phyloP scores from a whole-genome alignment of 2,888 invertebrate genomes.

The Athrips mouffetella region DNA sequence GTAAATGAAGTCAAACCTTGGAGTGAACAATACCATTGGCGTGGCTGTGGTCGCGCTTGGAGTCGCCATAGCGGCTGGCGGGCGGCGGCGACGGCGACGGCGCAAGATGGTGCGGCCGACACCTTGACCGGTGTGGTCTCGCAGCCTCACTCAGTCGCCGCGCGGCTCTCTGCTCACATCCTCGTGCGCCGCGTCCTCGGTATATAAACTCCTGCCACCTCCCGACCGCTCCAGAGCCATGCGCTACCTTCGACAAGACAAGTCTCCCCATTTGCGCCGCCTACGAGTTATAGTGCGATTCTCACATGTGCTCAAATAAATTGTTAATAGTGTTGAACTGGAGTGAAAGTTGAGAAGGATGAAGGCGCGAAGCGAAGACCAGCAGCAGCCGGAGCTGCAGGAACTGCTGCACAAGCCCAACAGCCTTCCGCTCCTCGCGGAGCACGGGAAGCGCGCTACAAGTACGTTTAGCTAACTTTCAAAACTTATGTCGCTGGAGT shows the following conservation, averaged over 20 bases:
- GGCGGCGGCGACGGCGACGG: conserved; percentile 1
- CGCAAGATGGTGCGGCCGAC: conserved; percentile 10
- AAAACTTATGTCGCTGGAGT: conserved; percentile 27
- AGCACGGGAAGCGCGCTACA: conserved; percentile 50
- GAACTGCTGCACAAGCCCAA: conserved; percentile 62
- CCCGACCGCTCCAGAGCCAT: conserved; percentile 48
- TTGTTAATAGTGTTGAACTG: conserved; percentile 21
- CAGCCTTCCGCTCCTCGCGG: conserved; percentile 42
- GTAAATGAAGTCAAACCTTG: conserved; percentile 15
- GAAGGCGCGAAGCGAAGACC: conserved; percentile 50
- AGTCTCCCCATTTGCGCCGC: conserved; percentile 11
- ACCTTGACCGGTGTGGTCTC: conserved; percentile 29
- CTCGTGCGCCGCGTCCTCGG: conserved; percentile 46
- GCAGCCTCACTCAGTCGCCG: conserved; percentile 52
- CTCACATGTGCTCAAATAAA: conserved; percentile 19
- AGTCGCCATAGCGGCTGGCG: background rate
- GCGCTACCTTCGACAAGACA: conserved; percentile 40
- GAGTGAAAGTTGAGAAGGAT: conserved; percentile 44
- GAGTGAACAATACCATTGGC: conserved; percentile 14
- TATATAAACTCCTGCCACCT: conserved; percentile 42
- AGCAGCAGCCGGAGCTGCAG: conserved; percentile 59
- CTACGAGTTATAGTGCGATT: conserved; percentile 13
- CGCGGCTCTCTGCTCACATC: conserved; percentile 57
- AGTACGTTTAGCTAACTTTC: conserved; percentile 52
- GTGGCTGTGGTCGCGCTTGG: conserved; percentile 5